Evolutionary conservation across 1,140 invertebrate species (phyloP).

Genomic region (Dendrolimus kikuchii): DNA sequence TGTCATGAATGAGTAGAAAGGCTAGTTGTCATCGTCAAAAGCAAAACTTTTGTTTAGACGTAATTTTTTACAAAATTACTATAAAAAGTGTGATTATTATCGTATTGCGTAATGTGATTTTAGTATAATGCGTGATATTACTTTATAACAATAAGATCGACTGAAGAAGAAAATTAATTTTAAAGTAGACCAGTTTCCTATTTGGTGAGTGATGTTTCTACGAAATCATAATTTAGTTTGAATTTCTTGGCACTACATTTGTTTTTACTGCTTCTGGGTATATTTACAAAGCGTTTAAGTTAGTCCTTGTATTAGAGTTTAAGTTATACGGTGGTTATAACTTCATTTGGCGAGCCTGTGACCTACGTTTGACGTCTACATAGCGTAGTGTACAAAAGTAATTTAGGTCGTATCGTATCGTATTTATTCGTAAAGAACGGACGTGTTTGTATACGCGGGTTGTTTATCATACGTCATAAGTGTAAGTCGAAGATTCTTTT

Average conservation of each 20-base stretch:
- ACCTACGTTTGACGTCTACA: too few species aligned
- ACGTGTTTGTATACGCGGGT: too few species aligned
- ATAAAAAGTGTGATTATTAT: conserved; percentile 40
- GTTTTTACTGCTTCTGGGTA: too few species aligned
- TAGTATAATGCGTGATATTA: conserved; percentile 57
- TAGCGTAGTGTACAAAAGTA: too few species aligned
- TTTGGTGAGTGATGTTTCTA: conserved; percentile 61
- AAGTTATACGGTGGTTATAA: too few species aligned
- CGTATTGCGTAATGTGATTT: conserved; percentile 49
- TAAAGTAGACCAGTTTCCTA: conserved; percentile 38
- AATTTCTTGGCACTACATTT: too few species aligned
- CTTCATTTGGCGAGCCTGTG: too few species aligned
- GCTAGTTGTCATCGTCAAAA: conserved; percentile 62
- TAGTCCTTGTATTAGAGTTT: conserved; percentile 21
- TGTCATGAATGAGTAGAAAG: conserved; percentile 35
- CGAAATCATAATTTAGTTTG: conserved; percentile 18
- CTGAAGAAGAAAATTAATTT: conserved; percentile 29
- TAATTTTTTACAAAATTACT: conserved; percentile 59
- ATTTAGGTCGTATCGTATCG: too few species aligned
- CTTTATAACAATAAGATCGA: conserved; percentile 48
- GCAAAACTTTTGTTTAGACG: conserved; percentile 57
- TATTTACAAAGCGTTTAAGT: conserved; percentile 1
- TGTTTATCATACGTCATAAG: too few species aligned
- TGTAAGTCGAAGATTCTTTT: too few species aligned
- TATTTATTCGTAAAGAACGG: too few species aligned